A percentile compares a stretch with the other conserved stretches of the same genome.
Conservation (phyloP, 2,888 invertebrate species). For the Hypercompe scribonia region DNA sequence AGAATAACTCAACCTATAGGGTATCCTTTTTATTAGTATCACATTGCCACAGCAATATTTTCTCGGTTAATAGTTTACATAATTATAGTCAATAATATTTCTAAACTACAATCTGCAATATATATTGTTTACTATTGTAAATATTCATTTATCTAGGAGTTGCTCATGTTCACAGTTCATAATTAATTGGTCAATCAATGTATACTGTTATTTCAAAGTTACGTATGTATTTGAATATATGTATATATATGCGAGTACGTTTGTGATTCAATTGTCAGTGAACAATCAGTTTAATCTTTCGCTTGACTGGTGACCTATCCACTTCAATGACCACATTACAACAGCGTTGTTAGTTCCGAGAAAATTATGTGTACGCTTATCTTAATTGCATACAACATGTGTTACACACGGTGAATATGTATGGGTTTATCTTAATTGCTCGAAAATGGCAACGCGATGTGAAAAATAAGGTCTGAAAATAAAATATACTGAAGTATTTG, state of each 20-base stretch:
- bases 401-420: conserved; percentile 1
- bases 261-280: conserved; percentile 31
- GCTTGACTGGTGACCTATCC: conserved; percentile 38
- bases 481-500: not conserved
- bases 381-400: conserved; percentile 22
- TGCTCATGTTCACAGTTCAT: not conserved
- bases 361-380: conserved; percentile 37
- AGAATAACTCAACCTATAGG: not conserved
- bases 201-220: not conserved
- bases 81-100: not conserved
- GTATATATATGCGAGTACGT: not conserved
- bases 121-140: not conserved
- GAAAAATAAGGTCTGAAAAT: conserved; percentile 1
- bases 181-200: not conserved
- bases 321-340: conserved; percentile 43
- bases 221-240: conserved; percentile 5
- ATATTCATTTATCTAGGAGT: not conserved
- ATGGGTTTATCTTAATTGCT: conserved; percentile 20
- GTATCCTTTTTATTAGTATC: not conserved
- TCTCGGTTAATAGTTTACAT: not conserved
- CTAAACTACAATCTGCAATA: not conserved
- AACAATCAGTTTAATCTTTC: conserved; percentile 46
- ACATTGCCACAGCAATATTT: not conserved
- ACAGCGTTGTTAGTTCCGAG: conserved; percentile 18
- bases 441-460: conserved; percentile 1